These are phyloP conservation scores for Patella pellucida DNA, from an alignment of 2,888 invertebrate species.

Conservation along the genomic window DNA sequence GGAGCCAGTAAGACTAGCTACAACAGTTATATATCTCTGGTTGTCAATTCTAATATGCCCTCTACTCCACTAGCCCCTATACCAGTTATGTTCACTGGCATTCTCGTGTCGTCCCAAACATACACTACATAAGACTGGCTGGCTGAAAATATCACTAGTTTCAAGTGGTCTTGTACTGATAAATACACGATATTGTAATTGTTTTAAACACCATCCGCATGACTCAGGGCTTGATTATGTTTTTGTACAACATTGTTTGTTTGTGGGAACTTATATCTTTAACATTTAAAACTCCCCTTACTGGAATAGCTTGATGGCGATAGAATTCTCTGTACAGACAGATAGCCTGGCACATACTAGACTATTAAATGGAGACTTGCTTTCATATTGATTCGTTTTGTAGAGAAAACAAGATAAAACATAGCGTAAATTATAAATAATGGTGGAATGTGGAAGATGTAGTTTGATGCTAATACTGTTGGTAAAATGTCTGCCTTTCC, in stretches of 20 bases:
- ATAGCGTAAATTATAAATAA: too few relatives aligned
- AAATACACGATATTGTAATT: slow-evolving; percentile 1
- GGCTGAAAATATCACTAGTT: too few relatives aligned
- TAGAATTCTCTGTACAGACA: slow-evolving; percentile 1
- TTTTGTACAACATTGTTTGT: background rate
- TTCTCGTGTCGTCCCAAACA: background rate
- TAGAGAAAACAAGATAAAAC: too few relatives aligned
- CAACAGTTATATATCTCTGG: background rate
- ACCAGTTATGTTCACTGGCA: background rate
- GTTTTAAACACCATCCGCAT: slow-evolving; percentile 7
- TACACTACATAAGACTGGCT: background rate
- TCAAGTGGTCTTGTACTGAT: background rate
- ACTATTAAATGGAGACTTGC: too few relatives aligned
- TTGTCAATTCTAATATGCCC: slow-evolving; percentile 3
- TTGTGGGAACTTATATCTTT: background rate
- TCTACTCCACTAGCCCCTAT: background rate
- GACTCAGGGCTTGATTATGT: background rate
- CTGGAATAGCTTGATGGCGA: slow-evolving; percentile 1
- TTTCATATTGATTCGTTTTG: too few relatives aligned
- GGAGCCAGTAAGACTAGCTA: slow-evolving; percentile 11
- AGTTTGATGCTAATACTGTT: too few relatives aligned
- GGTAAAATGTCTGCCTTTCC: too few relatives aligned
- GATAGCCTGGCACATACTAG: background rate
- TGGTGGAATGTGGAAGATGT: too few relatives aligned
- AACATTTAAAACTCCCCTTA: background rate